These are phyloP conservation scores for Villa cingulata DNA, from an alignment of 2,888 invertebrate species.

Conservation along the genomic window DNA sequence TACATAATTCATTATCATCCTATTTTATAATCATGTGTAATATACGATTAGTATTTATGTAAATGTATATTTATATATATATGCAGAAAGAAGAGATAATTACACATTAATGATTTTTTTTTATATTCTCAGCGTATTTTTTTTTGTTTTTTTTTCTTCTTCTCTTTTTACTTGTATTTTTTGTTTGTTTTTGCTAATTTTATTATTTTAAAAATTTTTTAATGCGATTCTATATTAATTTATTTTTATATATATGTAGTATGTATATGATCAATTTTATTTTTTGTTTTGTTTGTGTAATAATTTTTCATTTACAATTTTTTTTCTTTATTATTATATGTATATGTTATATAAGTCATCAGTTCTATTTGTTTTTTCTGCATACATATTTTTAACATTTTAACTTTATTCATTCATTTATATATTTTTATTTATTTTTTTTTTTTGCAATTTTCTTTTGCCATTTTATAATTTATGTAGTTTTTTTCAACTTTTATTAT, in stretches of 20 bases:
- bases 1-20: no score
- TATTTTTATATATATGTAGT: neutral
- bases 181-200: conserved; percentile 11
- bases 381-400: conserved; percentile 1
- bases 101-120: neutral
- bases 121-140: neutral
- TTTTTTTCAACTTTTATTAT: neutral
- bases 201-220: conserved; percentile 15
- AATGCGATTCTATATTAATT: conserved; percentile 10
- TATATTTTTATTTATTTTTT: neutral
- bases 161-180: neutral
- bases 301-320: no score
- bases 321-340: neutral
- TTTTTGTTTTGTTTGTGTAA: conserved; percentile 4
- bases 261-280: conserved; percentile 1
- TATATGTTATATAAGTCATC: neutral
- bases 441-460: neutral
- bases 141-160: no score
- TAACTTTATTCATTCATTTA: neutral
- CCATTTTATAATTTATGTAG: neutral
- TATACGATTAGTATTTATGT: no score
- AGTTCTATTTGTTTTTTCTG: conserved; percentile 5
- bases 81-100: no score
- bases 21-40: no score
- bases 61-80: no score